These are phyloP conservation scores for Phyllotreta cruciferae DNA, from an alignment of 2,888 invertebrate species.

Conservation along the genomic window DNA sequence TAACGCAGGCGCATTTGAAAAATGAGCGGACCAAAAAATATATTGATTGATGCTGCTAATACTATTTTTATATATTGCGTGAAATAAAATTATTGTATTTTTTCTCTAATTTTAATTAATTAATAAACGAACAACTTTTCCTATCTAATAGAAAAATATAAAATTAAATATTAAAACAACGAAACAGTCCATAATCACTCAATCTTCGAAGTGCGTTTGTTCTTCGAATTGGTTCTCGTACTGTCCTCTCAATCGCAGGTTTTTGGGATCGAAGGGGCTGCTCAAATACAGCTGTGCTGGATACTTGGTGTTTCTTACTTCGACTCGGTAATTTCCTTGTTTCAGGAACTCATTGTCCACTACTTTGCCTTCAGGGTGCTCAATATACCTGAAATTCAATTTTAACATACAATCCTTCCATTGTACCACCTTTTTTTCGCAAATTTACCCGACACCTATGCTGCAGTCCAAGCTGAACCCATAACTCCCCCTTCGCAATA, in stretches of 20 bases:
- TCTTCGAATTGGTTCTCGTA: slow-evolving; percentile 63
- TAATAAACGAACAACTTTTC: not conserved
- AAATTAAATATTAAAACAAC: slow-evolving; percentile 11
- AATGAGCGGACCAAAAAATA: too few relatives aligned
- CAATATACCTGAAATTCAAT: slow-evolving; percentile 61
- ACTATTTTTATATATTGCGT: too few relatives aligned
- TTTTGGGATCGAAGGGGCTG: slow-evolving; percentile 84
- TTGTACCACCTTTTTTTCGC: not conserved
- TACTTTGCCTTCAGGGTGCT: slow-evolving; percentile 64
- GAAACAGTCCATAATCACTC: slow-evolving; percentile 36
- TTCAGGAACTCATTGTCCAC: slow-evolving; percentile 73
- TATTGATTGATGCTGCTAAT: too few relatives aligned
- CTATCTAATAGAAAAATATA: not conserved
- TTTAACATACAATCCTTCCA: not conserved
- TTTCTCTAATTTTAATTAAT: not conserved
- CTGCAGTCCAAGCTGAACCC: slow-evolving; percentile 68
- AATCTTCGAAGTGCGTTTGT: slow-evolving; percentile 60
- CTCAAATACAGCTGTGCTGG: slow-evolving; percentile 73
- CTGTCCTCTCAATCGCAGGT: slow-evolving; percentile 75
- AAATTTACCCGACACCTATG: slow-evolving; percentile 68
- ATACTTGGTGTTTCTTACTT: slow-evolving; percentile 77
- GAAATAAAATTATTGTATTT: too few relatives aligned
- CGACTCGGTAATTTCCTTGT: slow-evolving; percentile 79
- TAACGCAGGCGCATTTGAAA: too few relatives aligned
- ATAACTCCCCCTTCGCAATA: slow-evolving; percentile 82